Percentiles rank a stretch among this genome's conserved stretches.
Evolutionary conservation across 2,888 invertebrate genomes (phyloP).

Genomic region (Cheilosia grossa): DNA sequence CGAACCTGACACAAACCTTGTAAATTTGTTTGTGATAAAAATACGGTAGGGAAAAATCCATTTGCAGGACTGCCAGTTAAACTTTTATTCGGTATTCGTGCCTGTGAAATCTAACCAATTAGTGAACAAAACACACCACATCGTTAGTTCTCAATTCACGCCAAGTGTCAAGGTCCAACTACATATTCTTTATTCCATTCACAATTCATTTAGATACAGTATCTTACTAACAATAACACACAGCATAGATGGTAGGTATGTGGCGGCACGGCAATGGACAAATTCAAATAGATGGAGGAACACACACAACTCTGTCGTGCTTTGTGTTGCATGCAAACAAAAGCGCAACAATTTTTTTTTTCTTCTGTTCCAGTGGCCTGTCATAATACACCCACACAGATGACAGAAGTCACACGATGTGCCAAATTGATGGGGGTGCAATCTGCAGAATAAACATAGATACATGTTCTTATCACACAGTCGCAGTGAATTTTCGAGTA

Average conservation of each 20-base stretch:
- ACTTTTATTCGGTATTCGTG: background rate
- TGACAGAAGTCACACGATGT: constrained; percentile 4
- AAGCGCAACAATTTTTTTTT: background rate
- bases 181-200: constrained; percentile 65
- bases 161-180: constrained; percentile 71
- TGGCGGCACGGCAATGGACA: constrained; percentile 23
- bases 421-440: constrained; percentile 14
- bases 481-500: background rate
- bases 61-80: background rate
- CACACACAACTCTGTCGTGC: background rate
- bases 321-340: constrained; percentile 17
- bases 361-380: background rate
- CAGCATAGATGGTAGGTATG: background rate
- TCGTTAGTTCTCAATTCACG: constrained; percentile 34
- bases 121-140: constrained; percentile 42
- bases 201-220: constrained; percentile 62
- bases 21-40: constrained; percentile 5
- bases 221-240: constrained; percentile 39
- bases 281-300: constrained; percentile 19
- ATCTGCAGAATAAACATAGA: background rate
- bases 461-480: constrained; percentile 1
- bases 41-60: constrained; percentile 58
- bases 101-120: constrained; percentile 41
- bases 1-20: constrained; percentile 33
- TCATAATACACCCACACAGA: background rate